Conservation (phyloP, 2,888 invertebrate species). For the Aleiodes alternator region DNA sequence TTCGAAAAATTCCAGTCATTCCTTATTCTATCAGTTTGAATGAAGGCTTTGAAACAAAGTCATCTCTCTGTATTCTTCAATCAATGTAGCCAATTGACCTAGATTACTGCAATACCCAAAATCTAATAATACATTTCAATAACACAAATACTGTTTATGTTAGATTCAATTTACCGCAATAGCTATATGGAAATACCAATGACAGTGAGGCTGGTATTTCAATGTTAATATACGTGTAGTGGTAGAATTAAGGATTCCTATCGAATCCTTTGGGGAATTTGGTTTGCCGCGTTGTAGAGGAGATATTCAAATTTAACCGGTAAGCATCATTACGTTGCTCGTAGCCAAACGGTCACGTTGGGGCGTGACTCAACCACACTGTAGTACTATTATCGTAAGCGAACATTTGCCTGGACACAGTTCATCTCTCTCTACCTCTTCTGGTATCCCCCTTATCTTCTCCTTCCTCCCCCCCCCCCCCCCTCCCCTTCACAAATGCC, state of each 20-base stretch:
- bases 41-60: too few species aligned
- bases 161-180: not conserved
- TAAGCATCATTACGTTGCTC: slow-evolving; percentile 35
- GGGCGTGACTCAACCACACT: slow-evolving; percentile 29
- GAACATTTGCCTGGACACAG: slow-evolving; percentile 29
- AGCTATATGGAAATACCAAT: slow-evolving; percentile 13
- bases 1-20: too few species aligned
- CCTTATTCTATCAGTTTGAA: too few species aligned
- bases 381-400: slow-evolving; percentile 26
- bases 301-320: slow-evolving; percentile 34
- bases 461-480: not conserved
- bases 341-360: slow-evolving; percentile 32
- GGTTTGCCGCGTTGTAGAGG: slow-evolving; percentile 26
- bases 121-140: not conserved
- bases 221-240: slow-evolving; percentile 8
- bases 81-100: too few species aligned
- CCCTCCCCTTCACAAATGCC: not conserved
- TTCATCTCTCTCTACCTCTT: not conserved
- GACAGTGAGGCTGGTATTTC: slow-evolving; percentile 13
- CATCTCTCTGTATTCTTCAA: too few species aligned
- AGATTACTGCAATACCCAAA: not conserved
- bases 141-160: not conserved
- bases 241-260: slow-evolving; percentile 19
- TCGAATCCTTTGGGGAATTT: slow-evolving; percentile 27
- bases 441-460: not conserved